Evolutionary conservation across 2,888 invertebrate species (phyloP).

Genomic region (Oeneis ivallda): DNA sequence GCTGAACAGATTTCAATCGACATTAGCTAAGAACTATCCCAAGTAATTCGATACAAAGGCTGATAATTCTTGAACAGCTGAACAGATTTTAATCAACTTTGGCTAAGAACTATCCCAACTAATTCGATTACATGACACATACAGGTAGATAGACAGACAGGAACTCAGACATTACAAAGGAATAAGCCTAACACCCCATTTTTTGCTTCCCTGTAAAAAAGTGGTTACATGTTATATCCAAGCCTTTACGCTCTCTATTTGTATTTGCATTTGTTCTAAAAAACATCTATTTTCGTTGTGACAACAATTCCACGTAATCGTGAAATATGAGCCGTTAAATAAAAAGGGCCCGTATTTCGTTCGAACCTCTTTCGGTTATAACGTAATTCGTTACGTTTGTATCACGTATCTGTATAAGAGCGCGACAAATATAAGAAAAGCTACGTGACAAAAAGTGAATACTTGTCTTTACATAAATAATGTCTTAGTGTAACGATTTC

Average conservation of each 20-base stretch:
- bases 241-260: background rate
- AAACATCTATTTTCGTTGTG: background rate
- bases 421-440: background rate
- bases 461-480: background rate
- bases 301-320: background rate
- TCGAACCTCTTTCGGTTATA: background rate
- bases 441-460: conserved; percentile 5
- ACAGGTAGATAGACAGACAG: too few relatives aligned
- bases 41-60: too few relatives aligned
- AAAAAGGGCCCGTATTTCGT: conserved; percentile 4
- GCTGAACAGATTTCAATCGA: too few relatives aligned
- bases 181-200: too few relatives aligned
- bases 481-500: too few relatives aligned
- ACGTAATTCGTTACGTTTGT: background rate
- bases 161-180: too few relatives aligned
- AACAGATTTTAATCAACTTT: too few relatives aligned
- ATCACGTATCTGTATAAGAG: background rate
- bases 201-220: too few relatives aligned
- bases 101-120: too few relatives aligned
- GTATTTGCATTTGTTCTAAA: conserved; percentile 6
- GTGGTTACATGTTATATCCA: background rate
- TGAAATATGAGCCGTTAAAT: conserved; percentile 9
- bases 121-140: too few relatives aligned
- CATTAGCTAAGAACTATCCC: too few relatives aligned
- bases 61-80: too few relatives aligned